Evolutionary conservation across 2,113 vertebrate genomes (phyloP), one percentile per base, ranked within the genome.

Genomic region (Phasianus colchicus): DNA sequence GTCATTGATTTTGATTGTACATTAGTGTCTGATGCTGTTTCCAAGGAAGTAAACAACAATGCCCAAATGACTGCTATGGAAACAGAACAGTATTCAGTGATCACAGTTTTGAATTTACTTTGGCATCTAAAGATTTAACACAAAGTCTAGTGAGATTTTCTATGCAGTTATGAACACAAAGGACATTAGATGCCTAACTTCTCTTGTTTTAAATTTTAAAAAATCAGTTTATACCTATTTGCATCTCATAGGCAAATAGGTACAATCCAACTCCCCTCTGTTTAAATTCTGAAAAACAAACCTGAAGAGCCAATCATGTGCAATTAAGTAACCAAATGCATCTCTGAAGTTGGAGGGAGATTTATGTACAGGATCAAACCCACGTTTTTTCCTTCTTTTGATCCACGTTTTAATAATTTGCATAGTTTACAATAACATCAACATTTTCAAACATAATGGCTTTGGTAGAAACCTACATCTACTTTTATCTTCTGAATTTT

Each of bases 11-110:
- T 86, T 43, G 42, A 42, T 17, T 70, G 50, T 67, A 91, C 24
- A 47, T 88, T 80, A 86, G 34, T 32, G 55, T 88, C 45, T 89
- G 75, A 89, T 86, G 64, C 42, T 86, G 72, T 96, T 72, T 96
- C 95, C 86, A 95, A 94, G 93, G 93, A 95, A 90, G 74, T 80
- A 96, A 90, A 95, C 50, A 96, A 71, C 52, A 91, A 54, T 90
- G 32, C 22, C 52, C 29, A 77, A 83, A 88, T 86, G 38, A 74
- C 38, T 83, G 25, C 18, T 38, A 29, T 52, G 69, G 48, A 71
- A 71, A 52, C 47, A 38, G 25, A 34, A 71, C 48, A 52, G 69
- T 30, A 19, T 38, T 71, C 13, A 11, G 48, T 29, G 48, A 71
- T 52, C 47, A 71, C 25, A 38, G 47, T 52, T 52, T 38, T 19